phyloP scores from a whole-genome alignment of 2,888 invertebrate species.

The Formica aserva region DNA sequence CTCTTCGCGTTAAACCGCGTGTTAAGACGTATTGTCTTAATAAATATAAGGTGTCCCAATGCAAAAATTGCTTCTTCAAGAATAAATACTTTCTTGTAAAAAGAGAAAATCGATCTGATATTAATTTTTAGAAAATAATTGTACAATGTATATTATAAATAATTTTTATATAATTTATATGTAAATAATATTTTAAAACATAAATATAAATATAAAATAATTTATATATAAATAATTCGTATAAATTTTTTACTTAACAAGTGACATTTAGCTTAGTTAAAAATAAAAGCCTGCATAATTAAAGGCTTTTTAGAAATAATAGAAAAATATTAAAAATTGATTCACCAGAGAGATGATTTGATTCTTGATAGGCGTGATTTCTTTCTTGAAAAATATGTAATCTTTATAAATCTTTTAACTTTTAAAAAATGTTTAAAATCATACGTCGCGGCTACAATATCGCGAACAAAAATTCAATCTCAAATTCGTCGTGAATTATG shows the following conservation, averaged over 20 bases:
- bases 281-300: background rate
- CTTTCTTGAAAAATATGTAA: background rate
- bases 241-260: background rate
- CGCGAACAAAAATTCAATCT: background rate
- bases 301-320: background rate
- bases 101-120: background rate
- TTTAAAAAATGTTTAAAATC: background rate
- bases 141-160: background rate
- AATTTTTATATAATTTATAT: background rate
- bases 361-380: background rate
- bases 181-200: too few species aligned
- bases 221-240: too few species aligned
- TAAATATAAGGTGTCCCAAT: background rate
- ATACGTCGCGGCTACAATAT: background rate
- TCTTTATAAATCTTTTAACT: background rate
- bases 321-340: background rate
- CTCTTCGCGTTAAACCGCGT: background rate
- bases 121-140: background rate
- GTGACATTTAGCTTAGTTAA: background rate
- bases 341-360: background rate
- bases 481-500: background rate
- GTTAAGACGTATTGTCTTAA: constrained; percentile 17
- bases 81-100: background rate
- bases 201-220: too few species aligned
- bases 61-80: background rate